Evolutionary conservation across 2,797 vertebrate species (phyloP), one percentile per base, ranked within the genome.

Genomic region (Clarias fuscus): DNA sequence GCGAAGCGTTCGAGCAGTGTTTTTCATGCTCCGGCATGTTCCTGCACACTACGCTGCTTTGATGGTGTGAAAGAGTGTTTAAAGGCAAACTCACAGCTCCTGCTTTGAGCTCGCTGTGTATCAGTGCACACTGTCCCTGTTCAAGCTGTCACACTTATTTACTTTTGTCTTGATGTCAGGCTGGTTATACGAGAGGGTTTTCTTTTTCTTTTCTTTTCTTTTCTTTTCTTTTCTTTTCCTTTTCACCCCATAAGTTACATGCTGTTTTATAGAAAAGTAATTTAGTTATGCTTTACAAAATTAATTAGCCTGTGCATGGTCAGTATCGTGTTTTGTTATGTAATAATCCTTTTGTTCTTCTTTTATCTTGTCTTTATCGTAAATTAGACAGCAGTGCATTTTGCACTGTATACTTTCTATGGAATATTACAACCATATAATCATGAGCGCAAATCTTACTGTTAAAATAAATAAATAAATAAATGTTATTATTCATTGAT

Each of bases 21-120:
- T 73, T 81, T 85, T 85, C 78, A 68, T 90, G 73, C 71, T 77
- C 83, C 30, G 40, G 56, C 86, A 85, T 85, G 86, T 76, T 79
- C 77, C 59, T 85, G 61, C 73, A 53, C 48, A 62, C 65, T 84
- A 85, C 70, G 4, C 68, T 77, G 77, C 72, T 81, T 73, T 70
- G 75, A 48, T 70, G 70, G 58, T 81, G 83, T 76, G 56, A 87
- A 86, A 56, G 33, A 72, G 85, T 75, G 88, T 81, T 85, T 85
- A 85, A 76, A 79, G 84, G 30, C 37, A 65, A 88, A 64, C 70
- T 27, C 27, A 43, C n/a, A 40, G 72, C 83, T 79, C 75, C 56
- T 17, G 70, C 14, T 30, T 80, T 64, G 59, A 33, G 30, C 77
- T 59, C 43, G 4, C 76, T 58, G 68, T 59, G 78, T 58, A 72